phyloP scores from a whole-genome alignment of 2,888 invertebrate species.

The Catocala fraxini region DNA sequence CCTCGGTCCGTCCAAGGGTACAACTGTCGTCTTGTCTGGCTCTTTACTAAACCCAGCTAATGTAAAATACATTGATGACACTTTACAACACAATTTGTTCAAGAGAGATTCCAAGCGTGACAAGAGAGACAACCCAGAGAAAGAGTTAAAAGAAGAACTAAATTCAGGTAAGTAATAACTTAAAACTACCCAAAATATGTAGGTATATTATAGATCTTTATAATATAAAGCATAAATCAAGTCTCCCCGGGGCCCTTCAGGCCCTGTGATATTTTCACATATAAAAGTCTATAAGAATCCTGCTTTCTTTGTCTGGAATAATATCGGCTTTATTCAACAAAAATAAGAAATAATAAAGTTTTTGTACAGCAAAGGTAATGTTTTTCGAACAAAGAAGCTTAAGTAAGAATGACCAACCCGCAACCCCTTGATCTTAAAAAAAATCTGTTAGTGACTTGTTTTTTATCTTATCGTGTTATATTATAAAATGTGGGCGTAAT shows the following conservation, averaged over 20 bases:
- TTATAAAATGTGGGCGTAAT: too few relatives aligned
- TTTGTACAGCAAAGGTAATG: too few relatives aligned
- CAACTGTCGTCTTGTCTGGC: conserved; percentile 74
- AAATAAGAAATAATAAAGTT: not conserved
- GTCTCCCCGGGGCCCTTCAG: too few relatives aligned
- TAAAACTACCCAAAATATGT: too few relatives aligned
- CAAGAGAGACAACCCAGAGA: conserved; percentile 83
- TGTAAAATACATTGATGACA: conserved; percentile 89
- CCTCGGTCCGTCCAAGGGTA: conserved; percentile 68
- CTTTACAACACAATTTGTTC: conserved; percentile 79
- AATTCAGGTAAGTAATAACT: conserved; percentile 14
- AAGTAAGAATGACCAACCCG: too few relatives aligned
- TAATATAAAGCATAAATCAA: too few relatives aligned
- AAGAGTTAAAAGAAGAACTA: conserved; percentile 68
- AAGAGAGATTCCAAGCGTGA: conserved; percentile 83
- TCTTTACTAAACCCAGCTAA: conserved; percentile 87
- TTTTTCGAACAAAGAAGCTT: too few relatives aligned
- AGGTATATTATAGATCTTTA: too few relatives aligned
- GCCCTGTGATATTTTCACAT: too few relatives aligned
- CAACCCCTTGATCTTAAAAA: too few relatives aligned
- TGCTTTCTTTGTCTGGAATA: not conserved
- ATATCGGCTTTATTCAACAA: not conserved
- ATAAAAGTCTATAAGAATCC: not conserved
- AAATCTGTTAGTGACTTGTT: too few relatives aligned
- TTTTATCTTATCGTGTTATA: too few relatives aligned